Evolutionary conservation across 2,113 vertebrate species (phyloP).

Genomic region (Lamprotornis superbus): DNA sequence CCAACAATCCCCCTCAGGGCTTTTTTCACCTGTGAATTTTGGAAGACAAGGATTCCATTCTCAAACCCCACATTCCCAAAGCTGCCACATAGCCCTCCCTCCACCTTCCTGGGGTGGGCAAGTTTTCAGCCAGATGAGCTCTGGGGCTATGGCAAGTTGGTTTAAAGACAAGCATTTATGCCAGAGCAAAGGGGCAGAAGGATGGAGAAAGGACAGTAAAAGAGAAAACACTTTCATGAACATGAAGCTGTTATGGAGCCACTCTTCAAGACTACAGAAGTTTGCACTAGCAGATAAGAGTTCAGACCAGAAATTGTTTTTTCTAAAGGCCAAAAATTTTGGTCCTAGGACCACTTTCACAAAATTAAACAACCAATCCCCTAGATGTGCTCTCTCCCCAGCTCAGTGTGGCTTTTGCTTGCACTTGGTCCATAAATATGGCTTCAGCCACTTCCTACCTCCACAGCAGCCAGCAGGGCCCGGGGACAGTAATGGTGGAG

Average conservation of each 20-base stretch:
- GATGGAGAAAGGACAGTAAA: neutral
- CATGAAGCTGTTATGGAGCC: neutral
- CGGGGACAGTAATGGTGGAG: neutral
- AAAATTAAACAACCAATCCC: neutral
- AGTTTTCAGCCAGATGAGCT: neutral
- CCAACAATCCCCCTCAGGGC: neutral
- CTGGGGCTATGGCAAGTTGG: neutral
- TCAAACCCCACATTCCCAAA: neutral
- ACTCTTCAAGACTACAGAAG: neutral
- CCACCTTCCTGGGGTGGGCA: neutral
- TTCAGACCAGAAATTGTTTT: neutral
- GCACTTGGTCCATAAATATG: fast-evolving
- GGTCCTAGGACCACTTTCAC: neutral
- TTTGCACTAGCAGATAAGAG: neutral
- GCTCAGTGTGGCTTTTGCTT: neutral
- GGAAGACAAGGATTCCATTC: neutral
- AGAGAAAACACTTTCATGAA: neutral
- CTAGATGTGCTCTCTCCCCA: neutral
- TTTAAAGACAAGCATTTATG: neutral
- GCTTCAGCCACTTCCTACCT: neutral
- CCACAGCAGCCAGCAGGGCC: neutral
- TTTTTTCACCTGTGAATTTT: neutral
- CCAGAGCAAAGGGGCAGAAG: neutral
- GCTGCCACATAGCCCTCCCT: neutral
- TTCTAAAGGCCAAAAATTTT: neutral